These are phyloP conservation scores for Acleris holmiana DNA, from an alignment of 2,888 invertebrate genomes.

Conservation along the genomic window DNA sequence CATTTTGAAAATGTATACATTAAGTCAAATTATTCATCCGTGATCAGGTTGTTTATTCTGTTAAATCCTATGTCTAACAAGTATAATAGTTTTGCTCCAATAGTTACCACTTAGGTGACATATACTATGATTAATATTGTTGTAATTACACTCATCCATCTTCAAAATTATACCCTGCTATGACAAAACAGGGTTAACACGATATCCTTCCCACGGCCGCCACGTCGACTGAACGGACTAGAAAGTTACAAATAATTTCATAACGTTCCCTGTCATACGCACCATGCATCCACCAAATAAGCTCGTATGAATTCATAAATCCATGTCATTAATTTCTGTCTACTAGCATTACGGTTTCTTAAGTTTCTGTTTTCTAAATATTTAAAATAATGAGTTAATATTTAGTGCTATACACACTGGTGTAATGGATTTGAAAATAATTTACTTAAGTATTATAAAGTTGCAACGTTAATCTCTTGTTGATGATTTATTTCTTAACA, in stretches of 20 bases:
- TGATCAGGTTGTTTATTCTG: no score
- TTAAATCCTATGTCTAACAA: no score
- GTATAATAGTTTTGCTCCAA: no score
- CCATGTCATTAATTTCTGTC: slow-evolving; percentile 18
- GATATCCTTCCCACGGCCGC: slow-evolving; percentile 23
- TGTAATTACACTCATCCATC: slow-evolving; percentile 11
- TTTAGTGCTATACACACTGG: neutral
- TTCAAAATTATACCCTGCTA: slow-evolving; percentile 3
- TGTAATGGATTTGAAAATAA: no score
- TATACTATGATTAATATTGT: no score
- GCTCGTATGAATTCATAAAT: slow-evolving; percentile 14
- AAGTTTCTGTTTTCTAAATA: slow-evolving; percentile 11
- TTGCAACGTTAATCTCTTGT: no score
- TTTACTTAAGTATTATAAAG: no score
- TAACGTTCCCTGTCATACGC: slow-evolving; percentile 31
- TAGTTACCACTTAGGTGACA: no score
- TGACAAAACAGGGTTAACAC: slow-evolving; percentile 16
- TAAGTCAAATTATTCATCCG: no score
- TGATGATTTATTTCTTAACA: neutral
- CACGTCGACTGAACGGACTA: slow-evolving; percentile 15
- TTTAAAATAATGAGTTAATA: neutral
- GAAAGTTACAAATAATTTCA: slow-evolving; percentile 34
- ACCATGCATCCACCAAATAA: slow-evolving; percentile 23
- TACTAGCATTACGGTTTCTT: slow-evolving; percentile 5
- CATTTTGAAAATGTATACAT: no score